Conservation (phyloP, 2,113 vertebrate species). For the Sus scrofa region DNA sequence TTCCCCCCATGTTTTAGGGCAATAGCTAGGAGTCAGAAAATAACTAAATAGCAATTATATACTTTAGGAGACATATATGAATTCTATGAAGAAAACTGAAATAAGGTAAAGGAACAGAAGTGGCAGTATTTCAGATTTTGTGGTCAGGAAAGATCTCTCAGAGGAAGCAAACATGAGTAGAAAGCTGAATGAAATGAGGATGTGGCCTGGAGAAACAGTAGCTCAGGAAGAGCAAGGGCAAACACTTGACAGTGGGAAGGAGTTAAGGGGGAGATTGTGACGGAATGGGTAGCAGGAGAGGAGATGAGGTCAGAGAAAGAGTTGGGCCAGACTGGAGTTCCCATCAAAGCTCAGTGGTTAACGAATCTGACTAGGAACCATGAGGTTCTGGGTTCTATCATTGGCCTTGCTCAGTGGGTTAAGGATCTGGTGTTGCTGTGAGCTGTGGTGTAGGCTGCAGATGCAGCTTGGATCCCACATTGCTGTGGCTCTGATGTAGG, state of each 20-base stretch:
- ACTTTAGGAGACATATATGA: neutral
- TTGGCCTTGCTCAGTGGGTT: too few relatives aligned
- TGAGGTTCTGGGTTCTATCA: too few relatives aligned
- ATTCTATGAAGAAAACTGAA: neutral
- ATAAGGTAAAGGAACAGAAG: neutral
- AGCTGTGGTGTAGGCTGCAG: too few relatives aligned
- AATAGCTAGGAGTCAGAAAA: neutral
- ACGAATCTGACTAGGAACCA: too few relatives aligned
- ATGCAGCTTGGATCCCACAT: too few relatives aligned
- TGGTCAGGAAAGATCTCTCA: neutral
- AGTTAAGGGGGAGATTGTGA: neutral
- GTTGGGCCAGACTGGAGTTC: neutral
- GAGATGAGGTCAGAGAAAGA: neutral
- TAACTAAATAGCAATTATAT: neutral
- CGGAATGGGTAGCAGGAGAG: neutral
- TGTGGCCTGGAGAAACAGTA: neutral
- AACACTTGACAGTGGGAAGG: neutral
- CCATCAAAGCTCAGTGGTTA: too few relatives aligned
- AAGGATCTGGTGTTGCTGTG: too few relatives aligned
- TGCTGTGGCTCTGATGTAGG: too few relatives aligned
- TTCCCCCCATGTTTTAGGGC: neutral
- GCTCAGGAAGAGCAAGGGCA: neutral
- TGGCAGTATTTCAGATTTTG: neutral
- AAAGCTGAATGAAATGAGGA: neutral
- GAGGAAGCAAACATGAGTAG: neutral